Conservation (phyloP, 2,888 invertebrate species). For the Tetranychus piercei region DNA sequence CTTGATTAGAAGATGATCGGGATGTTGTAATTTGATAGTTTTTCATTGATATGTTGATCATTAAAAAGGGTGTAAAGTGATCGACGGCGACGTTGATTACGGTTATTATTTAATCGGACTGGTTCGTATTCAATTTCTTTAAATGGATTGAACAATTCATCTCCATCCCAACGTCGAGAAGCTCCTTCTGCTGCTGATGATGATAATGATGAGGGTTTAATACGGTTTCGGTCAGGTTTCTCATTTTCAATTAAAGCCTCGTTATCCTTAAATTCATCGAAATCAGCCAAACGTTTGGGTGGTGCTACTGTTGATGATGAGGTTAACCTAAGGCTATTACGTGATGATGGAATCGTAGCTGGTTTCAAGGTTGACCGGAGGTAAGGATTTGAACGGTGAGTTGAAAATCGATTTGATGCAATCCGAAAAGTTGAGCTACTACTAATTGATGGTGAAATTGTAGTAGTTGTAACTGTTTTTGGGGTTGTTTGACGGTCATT, state of each 20-base stretch:
- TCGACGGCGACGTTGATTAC: not conserved
- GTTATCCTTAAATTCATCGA: not conserved
- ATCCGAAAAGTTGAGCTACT: not conserved
- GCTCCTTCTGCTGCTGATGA: not conserved
- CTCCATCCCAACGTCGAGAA: not conserved
- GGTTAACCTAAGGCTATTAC: not conserved
- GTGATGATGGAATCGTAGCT: not conserved
- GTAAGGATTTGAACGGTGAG: not conserved
- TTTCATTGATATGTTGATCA: not conserved
- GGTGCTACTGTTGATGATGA: not conserved
- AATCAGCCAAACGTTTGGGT: slow-evolving; percentile 1
- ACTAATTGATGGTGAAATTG: not conserved
- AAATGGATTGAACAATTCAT: slow-evolving; percentile 5
- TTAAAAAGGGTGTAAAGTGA: not conserved
- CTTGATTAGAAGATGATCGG: not conserved
- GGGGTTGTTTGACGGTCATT: not conserved
- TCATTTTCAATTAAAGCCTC: not conserved
- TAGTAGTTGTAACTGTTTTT: not conserved
- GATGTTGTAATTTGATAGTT: not conserved
- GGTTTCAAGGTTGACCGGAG: not conserved
- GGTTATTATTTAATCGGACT: not conserved
- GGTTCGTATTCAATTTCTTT: slow-evolving; percentile 9
- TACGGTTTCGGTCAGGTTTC: not conserved
- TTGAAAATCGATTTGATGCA: not conserved
- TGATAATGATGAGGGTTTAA: not conserved